phyloP scores from a whole-genome alignment of 2,888 invertebrate genomes.

The Cryptus armator region DNA sequence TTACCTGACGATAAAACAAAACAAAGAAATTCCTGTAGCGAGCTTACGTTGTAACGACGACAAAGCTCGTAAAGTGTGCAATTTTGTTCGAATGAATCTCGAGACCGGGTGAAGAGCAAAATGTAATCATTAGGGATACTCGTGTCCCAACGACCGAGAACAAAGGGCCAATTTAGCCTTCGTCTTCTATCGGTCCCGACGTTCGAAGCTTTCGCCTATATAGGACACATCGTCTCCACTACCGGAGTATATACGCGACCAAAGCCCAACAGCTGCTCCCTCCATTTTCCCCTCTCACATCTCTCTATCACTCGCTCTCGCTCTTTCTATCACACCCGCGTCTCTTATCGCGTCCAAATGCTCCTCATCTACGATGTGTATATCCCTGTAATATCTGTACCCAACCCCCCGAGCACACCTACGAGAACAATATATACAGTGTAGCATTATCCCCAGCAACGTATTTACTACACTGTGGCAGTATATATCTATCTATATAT shows the following conservation, averaged over 20 bases:
- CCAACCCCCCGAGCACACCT: conserved; percentile 54
- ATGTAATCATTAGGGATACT: conserved; percentile 52
- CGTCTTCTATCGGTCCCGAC: conserved; percentile 37
- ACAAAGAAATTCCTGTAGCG: neutral
- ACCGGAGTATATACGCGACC: conserved; percentile 40
- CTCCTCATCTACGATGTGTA: conserved; percentile 38
- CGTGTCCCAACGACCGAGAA: conserved; percentile 50
- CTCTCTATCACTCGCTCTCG: conserved; percentile 46
- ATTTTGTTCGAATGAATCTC: conserved; percentile 44
- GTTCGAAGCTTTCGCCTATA: conserved; percentile 31
- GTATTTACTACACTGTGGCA: conserved; percentile 35
- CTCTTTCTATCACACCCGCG: conserved; percentile 48
- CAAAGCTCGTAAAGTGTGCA: conserved; percentile 8
- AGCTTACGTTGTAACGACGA: conserved; percentile 4
- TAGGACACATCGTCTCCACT: conserved; percentile 45
- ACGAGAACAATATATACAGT: conserved; percentile 65
- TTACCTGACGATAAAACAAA: neutral
- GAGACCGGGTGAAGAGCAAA: conserved; percentile 22
- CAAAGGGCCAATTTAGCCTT: conserved; percentile 60
- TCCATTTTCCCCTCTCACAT: conserved; percentile 29
- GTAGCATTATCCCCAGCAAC: conserved; percentile 36
- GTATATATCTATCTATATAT: neutral
- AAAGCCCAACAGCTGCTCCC: conserved; percentile 58
- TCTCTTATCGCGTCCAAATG: conserved; percentile 52
- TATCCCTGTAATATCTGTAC: conserved; percentile 46